Evolutionary conservation across 2,888 invertebrate species (phyloP).

Genomic region (Eustalomyia histrio): DNA sequence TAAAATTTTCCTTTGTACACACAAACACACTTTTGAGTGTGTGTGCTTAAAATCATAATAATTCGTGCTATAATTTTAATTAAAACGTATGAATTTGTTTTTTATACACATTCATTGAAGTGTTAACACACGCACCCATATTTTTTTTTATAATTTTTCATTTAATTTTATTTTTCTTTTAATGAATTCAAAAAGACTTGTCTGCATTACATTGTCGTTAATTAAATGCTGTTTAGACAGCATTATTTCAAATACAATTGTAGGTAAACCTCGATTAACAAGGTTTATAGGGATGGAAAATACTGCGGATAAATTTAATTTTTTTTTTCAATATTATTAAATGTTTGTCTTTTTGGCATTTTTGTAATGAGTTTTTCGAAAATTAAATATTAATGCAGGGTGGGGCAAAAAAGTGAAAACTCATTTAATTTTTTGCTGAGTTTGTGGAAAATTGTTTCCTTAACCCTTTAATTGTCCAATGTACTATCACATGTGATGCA

Average conservation of each 20-base stretch:
- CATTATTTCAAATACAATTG: background rate
- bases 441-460: no score
- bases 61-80: slow-evolving; percentile 47
- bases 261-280: no score
- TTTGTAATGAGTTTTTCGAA: no score
- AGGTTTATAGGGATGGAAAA: no score
- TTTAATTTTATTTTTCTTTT: background rate
- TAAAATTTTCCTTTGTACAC: background rate
- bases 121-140: slow-evolving; percentile 2
- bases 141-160: background rate
- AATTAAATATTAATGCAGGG: no score
- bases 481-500: no score
- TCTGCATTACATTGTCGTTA: background rate
- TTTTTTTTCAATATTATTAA: no score
- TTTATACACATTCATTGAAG: background rate
- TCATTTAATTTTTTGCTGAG: no score
- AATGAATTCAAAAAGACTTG: background rate
- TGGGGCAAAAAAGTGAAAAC: no score
- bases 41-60: background rate
- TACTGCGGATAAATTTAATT: no score
- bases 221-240: background rate
- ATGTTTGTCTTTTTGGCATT: no score
- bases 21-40: background rate
- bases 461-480: no score
- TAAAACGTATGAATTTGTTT: slow-evolving; percentile 15